Conservation (phyloP, 23 tunicate species). For the Diplosoma virens region DNA sequence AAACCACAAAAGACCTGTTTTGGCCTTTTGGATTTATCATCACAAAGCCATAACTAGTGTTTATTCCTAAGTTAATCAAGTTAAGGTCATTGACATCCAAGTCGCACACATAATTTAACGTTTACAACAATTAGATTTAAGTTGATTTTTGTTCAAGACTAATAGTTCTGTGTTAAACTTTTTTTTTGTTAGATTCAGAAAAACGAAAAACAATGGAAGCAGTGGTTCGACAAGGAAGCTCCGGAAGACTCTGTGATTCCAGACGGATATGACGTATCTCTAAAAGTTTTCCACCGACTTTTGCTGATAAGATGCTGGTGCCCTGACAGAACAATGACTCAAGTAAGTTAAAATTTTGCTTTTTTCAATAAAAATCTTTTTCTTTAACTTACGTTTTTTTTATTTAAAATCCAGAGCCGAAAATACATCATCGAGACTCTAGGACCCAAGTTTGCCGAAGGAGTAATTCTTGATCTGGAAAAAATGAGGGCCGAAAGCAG, state of each 20-base stretch:
- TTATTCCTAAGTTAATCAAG: too few relatives aligned
- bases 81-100: background rate
- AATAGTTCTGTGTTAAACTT: too few relatives aligned
- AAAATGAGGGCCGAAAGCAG: constrained; percentile 88
- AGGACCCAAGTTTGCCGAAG: constrained; percentile 82
- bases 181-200: constrained; percentile 83
- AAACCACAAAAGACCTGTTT: too few relatives aligned
- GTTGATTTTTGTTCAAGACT: too few relatives aligned
- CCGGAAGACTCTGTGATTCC: constrained; percentile 89
- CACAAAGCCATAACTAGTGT: too few relatives aligned
- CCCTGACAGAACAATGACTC: constrained; percentile 84
- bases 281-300: constrained; percentile 73
- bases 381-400: background rate
- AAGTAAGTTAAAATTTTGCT: constrained; percentile 32
- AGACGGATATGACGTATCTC: constrained; percentile 90
- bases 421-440: constrained; percentile 83
- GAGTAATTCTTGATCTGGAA: constrained; percentile 80
- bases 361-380: background rate
- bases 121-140: too few relatives aligned
- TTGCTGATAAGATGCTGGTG: constrained; percentile 91
- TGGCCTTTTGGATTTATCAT: too few relatives aligned
- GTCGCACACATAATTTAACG: background rate
- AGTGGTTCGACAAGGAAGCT: constrained; percentile 95
- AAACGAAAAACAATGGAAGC: constrained; percentile 92
- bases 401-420: constrained; percentile 60